phyloP scores from a whole-genome alignment of 2,888 invertebrate species.

The Caradrina kadenii region DNA sequence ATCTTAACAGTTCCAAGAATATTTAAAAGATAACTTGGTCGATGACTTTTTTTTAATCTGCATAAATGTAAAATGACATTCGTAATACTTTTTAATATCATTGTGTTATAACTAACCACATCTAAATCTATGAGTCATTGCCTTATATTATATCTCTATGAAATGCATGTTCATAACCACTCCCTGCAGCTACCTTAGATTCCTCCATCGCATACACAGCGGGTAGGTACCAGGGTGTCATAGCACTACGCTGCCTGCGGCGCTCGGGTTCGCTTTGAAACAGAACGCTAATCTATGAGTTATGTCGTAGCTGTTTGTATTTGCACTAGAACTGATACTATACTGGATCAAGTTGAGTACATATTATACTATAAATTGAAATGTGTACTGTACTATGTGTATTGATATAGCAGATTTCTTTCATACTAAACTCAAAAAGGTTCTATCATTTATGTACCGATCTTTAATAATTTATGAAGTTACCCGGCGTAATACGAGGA shows the following conservation, averaged over 20 bases:
- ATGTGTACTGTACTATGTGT: too few relatives aligned
- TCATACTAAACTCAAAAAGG: too few relatives aligned
- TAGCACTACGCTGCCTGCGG: neutral
- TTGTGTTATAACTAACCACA: too few relatives aligned
- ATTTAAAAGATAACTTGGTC: too few relatives aligned
- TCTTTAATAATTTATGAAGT: neutral
- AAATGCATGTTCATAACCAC: neutral
- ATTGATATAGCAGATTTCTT: too few relatives aligned
- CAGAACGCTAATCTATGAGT: slow-evolving; percentile 27
- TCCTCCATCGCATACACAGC: neutral
- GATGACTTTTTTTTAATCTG: too few relatives aligned
- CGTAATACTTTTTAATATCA: too few relatives aligned
- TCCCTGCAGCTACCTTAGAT: neutral
- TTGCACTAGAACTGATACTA: neutral
- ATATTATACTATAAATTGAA: too few relatives aligned
- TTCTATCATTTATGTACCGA: neutral
- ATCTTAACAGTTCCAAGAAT: too few relatives aligned
- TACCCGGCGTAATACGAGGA: neutral
- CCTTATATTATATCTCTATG: too few relatives aligned
- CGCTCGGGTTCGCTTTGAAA: slow-evolving; percentile 26
- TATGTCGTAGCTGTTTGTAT: slow-evolving; percentile 7
- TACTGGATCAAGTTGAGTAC: neutral
- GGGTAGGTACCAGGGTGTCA: neutral
- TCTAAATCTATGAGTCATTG: too few relatives aligned
- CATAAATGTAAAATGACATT: too few relatives aligned